phyloP scores from a whole-genome alignment of 1,140 invertebrate species.

The Pinna nobilis region DNA sequence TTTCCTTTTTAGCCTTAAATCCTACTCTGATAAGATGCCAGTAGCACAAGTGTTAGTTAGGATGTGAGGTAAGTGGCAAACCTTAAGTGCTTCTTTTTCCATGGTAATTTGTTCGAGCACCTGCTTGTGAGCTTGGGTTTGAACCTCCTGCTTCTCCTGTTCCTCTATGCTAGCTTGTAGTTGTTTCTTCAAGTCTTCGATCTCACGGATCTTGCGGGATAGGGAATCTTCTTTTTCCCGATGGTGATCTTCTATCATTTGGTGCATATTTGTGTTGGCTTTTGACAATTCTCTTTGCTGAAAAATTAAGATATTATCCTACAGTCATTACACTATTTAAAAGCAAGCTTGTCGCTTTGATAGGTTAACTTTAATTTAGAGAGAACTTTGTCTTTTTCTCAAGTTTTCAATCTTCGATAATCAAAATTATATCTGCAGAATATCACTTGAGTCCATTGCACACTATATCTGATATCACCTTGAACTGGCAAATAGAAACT shows the following conservation, averaged over 20 bases:
- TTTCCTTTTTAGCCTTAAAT: too few relatives aligned
- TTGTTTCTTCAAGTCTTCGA: constrained; percentile 63
- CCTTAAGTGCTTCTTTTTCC: constrained; percentile 67
- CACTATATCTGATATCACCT: too few relatives aligned
- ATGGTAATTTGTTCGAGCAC: constrained; percentile 63
- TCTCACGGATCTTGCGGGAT: constrained; percentile 69
- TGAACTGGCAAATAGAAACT: too few relatives aligned
- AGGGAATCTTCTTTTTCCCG: constrained; percentile 68
- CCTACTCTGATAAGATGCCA: too few relatives aligned
- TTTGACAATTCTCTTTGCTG: constrained; percentile 67
- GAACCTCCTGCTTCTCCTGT: constrained; percentile 60
- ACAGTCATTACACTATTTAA: background rate
- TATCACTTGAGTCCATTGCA: too few relatives aligned
- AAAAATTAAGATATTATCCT: constrained; percentile 12
- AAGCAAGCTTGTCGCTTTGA: background rate
- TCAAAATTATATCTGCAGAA: too few relatives aligned
- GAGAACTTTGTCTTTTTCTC: too few relatives aligned
- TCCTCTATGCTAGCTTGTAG: constrained; percentile 53
- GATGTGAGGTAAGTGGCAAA: too few relatives aligned
- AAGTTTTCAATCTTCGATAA: too few relatives aligned
- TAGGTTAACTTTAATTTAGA: too few relatives aligned
- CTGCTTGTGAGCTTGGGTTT: constrained; percentile 66
- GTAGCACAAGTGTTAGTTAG: too few relatives aligned
- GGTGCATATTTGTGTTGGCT: constrained; percentile 60
- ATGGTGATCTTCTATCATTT: constrained; percentile 61